Base-by-base conservation (phyloP, 1,140 invertebrate species). In the Drosophila nigromelanica region DNA sequence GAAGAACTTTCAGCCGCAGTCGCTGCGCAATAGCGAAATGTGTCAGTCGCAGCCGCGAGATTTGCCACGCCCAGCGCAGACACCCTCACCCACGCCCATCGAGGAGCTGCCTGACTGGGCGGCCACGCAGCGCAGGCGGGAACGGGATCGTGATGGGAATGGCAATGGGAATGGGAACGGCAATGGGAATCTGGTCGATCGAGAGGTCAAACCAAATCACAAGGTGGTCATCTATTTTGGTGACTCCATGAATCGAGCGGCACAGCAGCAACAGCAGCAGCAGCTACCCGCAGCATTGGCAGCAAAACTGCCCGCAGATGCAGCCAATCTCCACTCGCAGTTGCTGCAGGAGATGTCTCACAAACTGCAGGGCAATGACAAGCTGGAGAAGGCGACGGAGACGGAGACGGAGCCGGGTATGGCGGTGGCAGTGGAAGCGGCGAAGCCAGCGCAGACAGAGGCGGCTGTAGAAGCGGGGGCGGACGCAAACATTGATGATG, bases 201-300 rank as follows among this genome's bases (percentile, higher is more conserved):
- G 50, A 39, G 64, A 68, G 64, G 72, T 70, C 58, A 89, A 85
- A 52, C 75, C 79, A 58, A 91, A 89, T 77, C 95, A 95, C 72
- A 95, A 94, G 92, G 94, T 95, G 12, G 94, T 95, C 43, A 95
- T 95, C 66, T 95, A 95, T 80, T 95, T 95, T 67, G 95, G 95
- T 5, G 95, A 95, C 83, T 94, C 94, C 0, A 94, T 94, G 40
- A 93, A 93, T 55, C 80, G 90, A 62, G 92, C 74, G 92, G 92
- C 66, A 37, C 52, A n/a, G 12, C 33, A 30, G 39, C 62, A 27
- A 39, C 60, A 59, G n/a, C 47, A 43, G 61, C 39, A 33, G 15
- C 52, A n/a, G 35, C 37, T 33, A 33, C 5, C 59, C 58, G 42
- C 60, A 51, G 61, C 60, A 45, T 30, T 4, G 30, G 10, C 30